A percentile compares a stretch with the other conserved stretches of the same genome.
phyloP scores from a whole-genome alignment of 2,113 vertebrate genomes.

The Motacilla tschutschensis region DNA sequence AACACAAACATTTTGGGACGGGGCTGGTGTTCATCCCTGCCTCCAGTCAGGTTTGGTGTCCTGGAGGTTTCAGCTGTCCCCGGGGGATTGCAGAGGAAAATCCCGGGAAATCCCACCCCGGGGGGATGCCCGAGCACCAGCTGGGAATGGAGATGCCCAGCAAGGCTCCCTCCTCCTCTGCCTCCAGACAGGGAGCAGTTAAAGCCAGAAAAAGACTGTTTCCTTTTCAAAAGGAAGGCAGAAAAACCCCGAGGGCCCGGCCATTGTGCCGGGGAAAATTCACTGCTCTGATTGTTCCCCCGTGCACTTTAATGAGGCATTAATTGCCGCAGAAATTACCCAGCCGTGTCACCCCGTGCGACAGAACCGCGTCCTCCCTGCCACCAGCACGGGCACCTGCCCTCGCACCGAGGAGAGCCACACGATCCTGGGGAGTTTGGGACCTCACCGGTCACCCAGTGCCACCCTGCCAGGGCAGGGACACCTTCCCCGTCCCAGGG shows the following conservation, averaged over 20 bases:
- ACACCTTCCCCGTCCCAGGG: accelerated
- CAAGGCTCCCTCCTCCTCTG: not conserved
- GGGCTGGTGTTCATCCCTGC: not conserved
- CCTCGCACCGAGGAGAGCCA: not conserved
- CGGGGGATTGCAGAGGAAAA: not conserved
- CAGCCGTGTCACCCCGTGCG: not conserved
- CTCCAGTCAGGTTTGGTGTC: accelerated
- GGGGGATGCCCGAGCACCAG: not conserved
- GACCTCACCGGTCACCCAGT: not conserved
- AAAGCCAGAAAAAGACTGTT: slow-evolving; percentile 13
- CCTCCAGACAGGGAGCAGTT: not conserved
- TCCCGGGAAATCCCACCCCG: not conserved
- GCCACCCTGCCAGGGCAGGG: not conserved
- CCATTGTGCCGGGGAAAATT: slow-evolving; percentile 1
- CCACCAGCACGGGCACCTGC: not conserved
- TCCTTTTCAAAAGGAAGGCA: not conserved
- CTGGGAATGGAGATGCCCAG: not conserved
- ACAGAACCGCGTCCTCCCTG: not conserved
- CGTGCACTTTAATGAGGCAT: slow-evolving; percentile 37
- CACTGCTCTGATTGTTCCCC: slow-evolving; percentile 30
- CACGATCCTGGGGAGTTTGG: not conserved
- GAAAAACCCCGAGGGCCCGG: not conserved
- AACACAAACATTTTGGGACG: accelerated
- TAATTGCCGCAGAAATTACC: slow-evolving; percentile 42
- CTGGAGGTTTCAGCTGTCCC: accelerated